Evolutionary conservation across 2,797 vertebrate genomes (phyloP).

Genomic region (Ispidina picta): DNA sequence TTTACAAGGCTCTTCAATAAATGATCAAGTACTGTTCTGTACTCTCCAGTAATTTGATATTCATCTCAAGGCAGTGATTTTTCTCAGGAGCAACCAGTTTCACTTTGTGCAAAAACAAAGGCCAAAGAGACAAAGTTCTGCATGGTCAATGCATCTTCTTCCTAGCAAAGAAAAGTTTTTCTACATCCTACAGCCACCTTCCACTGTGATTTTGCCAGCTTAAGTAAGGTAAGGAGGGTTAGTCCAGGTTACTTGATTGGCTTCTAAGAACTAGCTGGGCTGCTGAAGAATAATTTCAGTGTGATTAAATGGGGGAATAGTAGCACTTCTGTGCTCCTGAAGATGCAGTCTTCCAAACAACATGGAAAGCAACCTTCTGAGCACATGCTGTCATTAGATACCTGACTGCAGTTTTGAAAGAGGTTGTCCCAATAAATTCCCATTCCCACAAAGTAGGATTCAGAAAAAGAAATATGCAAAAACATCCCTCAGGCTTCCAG

Average conservation of each 20-base stretch:
- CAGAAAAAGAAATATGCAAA: background rate
- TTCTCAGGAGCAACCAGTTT: background rate
- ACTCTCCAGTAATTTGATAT: background rate
- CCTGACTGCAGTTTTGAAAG: background rate
- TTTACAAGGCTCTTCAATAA: conserved; percentile 11
- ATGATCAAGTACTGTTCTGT: conserved; percentile 12
- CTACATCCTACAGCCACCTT: background rate
- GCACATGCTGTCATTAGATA: background rate
- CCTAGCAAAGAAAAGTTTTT: background rate
- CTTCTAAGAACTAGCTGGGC: background rate
- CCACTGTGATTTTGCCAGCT: background rate
- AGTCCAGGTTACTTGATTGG: background rate
- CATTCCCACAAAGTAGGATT: background rate
- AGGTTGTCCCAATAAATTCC: background rate
- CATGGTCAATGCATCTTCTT: background rate
- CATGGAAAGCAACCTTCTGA: background rate
- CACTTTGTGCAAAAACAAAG: background rate
- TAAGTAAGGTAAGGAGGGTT: background rate
- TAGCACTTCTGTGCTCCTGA: background rate
- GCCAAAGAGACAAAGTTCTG: background rate
- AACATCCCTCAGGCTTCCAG: background rate
- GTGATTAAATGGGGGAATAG: background rate
- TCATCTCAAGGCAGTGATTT: background rate
- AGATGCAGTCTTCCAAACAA: background rate
- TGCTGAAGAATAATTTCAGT: background rate